These are phyloP conservation scores for Hydrolagus colliei DNA, from an alignment of 2,797 vertebrate species.

Conservation along the genomic window DNA sequence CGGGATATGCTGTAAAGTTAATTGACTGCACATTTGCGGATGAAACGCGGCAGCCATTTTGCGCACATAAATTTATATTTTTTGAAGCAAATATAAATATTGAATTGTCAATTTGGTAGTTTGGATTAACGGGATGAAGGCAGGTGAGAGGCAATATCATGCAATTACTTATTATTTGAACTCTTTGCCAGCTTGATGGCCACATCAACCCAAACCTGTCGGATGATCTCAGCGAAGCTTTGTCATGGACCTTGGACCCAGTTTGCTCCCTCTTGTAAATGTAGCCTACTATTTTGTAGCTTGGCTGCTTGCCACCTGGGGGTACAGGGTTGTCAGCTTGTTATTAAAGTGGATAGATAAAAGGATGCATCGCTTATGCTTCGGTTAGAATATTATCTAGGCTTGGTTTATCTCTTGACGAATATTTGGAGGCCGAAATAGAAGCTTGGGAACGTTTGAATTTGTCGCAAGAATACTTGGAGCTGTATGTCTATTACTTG, in stretches of 20 bases:
- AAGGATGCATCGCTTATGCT: background rate
- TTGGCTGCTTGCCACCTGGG: slow-evolving; percentile 12
- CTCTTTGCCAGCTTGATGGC: background rate
- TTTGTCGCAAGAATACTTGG: background rate
- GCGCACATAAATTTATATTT: too few relatives aligned
- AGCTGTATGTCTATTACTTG: background rate
- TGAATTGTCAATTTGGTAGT: too few relatives aligned
- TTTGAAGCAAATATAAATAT: too few relatives aligned
- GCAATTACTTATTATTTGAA: background rate
- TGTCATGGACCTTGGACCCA: background rate
- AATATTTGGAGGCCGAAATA: background rate
- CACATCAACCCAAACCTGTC: background rate
- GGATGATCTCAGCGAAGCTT: background rate
- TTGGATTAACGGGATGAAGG: background rate
- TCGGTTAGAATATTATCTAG: background rate
- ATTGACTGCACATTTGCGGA: too few relatives aligned
- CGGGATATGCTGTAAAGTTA: too few relatives aligned
- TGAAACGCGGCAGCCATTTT: too few relatives aligned
- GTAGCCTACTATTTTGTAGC: background rate
- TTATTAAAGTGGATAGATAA: background rate
- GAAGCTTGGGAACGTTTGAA: background rate
- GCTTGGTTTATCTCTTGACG: background rate
- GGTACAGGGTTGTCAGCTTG: background rate
- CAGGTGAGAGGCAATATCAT: background rate
- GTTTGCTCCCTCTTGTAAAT: background rate